Base-by-base conservation (phyloP, 2,888 invertebrate genomes). In the Synergus laeviventris region DNA sequence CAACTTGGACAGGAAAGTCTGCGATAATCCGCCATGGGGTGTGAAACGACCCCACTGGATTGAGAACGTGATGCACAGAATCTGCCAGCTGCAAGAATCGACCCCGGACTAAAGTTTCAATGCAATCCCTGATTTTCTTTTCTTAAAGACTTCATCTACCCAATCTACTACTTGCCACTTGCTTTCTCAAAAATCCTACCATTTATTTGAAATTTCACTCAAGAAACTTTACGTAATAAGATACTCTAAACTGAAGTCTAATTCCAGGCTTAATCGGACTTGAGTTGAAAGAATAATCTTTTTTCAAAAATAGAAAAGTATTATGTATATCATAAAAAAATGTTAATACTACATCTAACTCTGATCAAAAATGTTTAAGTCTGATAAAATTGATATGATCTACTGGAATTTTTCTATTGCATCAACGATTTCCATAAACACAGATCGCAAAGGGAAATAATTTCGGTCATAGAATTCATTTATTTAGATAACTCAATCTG, bases 1-100 rank as follows among this genome's bases (percentile, higher is more conserved):
- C 91, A 91, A 81, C 87, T 87, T n/a, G 90, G 90, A 82, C 91
- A 91, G 81, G 86, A 83, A 36, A 91, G 87, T 82, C 90, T 84
- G 75, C 87, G 86, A 84, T 89, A 89, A 84, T 87, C 87, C 73
- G 87, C 85, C 87, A 88, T 86, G 62, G 85, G 87, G 83, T 86
- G 87, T 60, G 81, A 76, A 73, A 81, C 83, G 74, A 82, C 79
- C 81, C 77, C 77, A 78, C 79, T 78, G 73, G 82, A 80, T 76
- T 81, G 84, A 54, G 83, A 76, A 75, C 82, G 84, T 75, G 84
- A 78, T 77, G 84, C 82, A 82, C 74, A 75, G 79, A 82, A 83
- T 78, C 83, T 82, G 78, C 81, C 83, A 84, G 84, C 87, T 87
- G 86, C 82, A 87, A 86, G 84, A 86, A 87, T 87, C 86, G 82